Percentiles rank a stretch among this genome's conserved stretches.
Evolutionary conservation across 2,888 invertebrate species (phyloP).

Genomic region (Phalera bucephala): DNA sequence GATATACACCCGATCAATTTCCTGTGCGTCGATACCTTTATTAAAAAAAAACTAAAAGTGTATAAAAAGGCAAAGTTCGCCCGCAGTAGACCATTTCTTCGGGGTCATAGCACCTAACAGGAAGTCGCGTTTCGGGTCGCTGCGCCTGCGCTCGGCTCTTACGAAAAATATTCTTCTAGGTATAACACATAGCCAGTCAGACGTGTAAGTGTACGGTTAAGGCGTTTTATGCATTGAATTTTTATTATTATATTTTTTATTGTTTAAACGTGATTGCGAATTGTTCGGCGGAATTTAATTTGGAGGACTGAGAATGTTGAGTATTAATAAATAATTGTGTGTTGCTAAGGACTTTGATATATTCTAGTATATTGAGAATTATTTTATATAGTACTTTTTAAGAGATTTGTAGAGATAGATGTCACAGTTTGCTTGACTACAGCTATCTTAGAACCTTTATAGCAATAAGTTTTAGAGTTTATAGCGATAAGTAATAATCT

Average conservation of each 20-base stretch:
- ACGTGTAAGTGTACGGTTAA: slow-evolving; percentile 55
- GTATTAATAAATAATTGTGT: too few relatives aligned
- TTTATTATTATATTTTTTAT: slow-evolving; percentile 26
- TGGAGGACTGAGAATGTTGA: neutral
- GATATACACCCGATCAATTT: slow-evolving; percentile 66
- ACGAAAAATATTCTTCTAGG: slow-evolving; percentile 74
- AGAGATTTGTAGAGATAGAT: too few relatives aligned
- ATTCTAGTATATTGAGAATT: too few relatives aligned
- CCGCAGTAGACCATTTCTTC: slow-evolving; percentile 69
- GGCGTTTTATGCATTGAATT: slow-evolving; percentile 26
- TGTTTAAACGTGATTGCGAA: slow-evolving; percentile 2
- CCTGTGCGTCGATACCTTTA: slow-evolving; percentile 56
- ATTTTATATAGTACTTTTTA: too few relatives aligned
- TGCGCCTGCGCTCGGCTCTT: slow-evolving; percentile 65
- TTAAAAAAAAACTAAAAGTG: slow-evolving; percentile 54
- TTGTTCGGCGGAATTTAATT: neutral
- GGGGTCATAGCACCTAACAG: slow-evolving; percentile 82
- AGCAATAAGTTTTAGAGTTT: too few relatives aligned
- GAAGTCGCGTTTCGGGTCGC: slow-evolving; percentile 77
- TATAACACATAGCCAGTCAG: slow-evolving; percentile 64
- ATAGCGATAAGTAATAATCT: too few relatives aligned
- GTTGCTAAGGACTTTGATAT: too few relatives aligned
- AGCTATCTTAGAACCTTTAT: too few relatives aligned
- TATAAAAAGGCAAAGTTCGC: slow-evolving; percentile 63
- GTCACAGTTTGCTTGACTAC: too few relatives aligned